Evolutionary conservation across 2,888 invertebrate genomes (phyloP).

Genomic region (Leucophenga maculata): DNA sequence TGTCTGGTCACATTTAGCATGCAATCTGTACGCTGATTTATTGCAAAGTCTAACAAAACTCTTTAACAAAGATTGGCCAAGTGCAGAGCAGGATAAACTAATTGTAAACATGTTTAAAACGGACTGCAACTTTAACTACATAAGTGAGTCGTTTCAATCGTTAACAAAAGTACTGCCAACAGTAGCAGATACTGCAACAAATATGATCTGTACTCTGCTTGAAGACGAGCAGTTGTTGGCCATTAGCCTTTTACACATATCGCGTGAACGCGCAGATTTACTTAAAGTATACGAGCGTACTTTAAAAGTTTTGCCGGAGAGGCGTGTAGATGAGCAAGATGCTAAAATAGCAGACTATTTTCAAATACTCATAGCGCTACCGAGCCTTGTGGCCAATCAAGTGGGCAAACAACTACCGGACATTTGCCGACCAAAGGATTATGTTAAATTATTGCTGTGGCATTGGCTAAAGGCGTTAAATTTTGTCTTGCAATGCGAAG

Average conservation of each 20-base stretch:
- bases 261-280: slow-evolving; percentile 47
- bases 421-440: slow-evolving; percentile 76
- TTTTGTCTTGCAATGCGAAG: slow-evolving; percentile 73
- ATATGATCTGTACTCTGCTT: slow-evolving; percentile 53
- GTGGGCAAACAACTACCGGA: slow-evolving; percentile 75
- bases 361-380: slow-evolving; percentile 79
- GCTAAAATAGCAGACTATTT: slow-evolving; percentile 75
- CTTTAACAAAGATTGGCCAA: slow-evolving; percentile 77
- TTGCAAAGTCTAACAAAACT: slow-evolving; percentile 73
- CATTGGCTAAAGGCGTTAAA: slow-evolving; percentile 77
- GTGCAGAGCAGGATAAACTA: slow-evolving; percentile 45
- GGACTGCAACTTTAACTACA: slow-evolving; percentile 64
- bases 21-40: slow-evolving; percentile 74
- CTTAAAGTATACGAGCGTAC: slow-evolving; percentile 49
- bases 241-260: slow-evolving; percentile 56
- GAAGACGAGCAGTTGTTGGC: slow-evolving; percentile 58
- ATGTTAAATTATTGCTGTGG: slow-evolving; percentile 75
- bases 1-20: slow-evolving; percentile 70
- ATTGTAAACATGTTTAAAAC: slow-evolving; percentile 62
- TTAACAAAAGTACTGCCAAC: slow-evolving; percentile 46
- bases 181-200: slow-evolving; percentile 42
- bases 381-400: slow-evolving; percentile 81
- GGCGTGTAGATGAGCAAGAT: slow-evolving; percentile 52
- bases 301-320: slow-evolving; percentile 51
- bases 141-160: slow-evolving; percentile 55